Evolutionary conservation across 2,888 invertebrate species (phyloP), one percentile per base, ranked within the genome.

Genomic region (Drosophila kuntzei): DNA sequence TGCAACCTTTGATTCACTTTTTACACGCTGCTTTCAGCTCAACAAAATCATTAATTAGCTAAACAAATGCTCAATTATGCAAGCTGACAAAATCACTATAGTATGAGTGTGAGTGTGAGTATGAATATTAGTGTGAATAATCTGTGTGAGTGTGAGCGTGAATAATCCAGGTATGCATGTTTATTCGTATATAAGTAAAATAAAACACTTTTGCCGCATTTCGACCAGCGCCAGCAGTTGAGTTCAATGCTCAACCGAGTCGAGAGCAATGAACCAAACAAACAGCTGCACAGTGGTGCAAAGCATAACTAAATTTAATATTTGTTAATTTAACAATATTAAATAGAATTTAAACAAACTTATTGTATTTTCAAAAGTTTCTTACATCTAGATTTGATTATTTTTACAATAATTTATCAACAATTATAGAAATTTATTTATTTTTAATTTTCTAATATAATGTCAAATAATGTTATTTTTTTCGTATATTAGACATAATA

Each of bases 261-360:
- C 58, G 71, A 71, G 77, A 77, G 77, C 77, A 74, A 70, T 77
- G 76, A 76, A 76, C 76, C 70, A 57, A 39, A 50, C 60, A 54
- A 54, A 41, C 64, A 49, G 25, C 29, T 37, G 51, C 43, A 55
- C 71, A 62, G 47, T 62, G 62, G 32, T 7, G n/a, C 55, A 18
- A 22, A 9, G 16, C 49, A 11, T 9, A 25, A 22, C 9, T 2
- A 16, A 14, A 44, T 3, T 44, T 14, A 41, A 16, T 18, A 6
- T 12, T 1, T 22, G 12, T 2, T 22, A 18, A 43, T 5, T n/a
- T 20, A 12, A 43, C 22, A 22, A 29, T 22, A 22, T n/a, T n/a
- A n/a, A n/a, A n/a, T n/a, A n/a, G n/a, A n/a, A n/a, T n/a, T n/a
- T n/a, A n/a, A n/a, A n/a, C n/a, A n/a, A n/a, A n/a, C n/a, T n/a